Conservation (phyloP, 2,113 vertebrate species). For the Malurus cyaneus region DNA sequence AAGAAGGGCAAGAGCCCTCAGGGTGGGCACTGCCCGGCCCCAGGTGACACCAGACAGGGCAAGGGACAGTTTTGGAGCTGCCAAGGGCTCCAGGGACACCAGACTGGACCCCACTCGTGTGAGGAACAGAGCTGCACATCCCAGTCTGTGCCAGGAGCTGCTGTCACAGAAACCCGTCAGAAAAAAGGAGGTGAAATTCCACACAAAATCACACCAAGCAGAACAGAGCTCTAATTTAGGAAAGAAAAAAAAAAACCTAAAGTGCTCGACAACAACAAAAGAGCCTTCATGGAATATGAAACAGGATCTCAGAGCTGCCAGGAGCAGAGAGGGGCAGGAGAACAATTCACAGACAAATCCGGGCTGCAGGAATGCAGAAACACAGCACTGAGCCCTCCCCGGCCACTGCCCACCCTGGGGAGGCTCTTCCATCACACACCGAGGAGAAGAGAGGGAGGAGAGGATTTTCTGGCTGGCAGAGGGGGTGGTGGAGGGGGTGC, state of each 20-base stretch:
- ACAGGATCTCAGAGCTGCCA: not conserved
- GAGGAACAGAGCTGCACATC: not conserved
- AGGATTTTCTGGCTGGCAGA: not conserved
- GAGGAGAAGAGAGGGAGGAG: not conserved
- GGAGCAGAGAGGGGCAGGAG: not conserved
- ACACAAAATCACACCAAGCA: not conserved
- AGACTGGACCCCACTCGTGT: not conserved
- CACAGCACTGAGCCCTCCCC: not conserved
- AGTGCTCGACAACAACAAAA: not conserved
- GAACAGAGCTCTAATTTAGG: not conserved
- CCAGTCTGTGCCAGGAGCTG: not conserved
- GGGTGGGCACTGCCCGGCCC: not conserved
- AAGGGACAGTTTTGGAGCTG: not conserved
- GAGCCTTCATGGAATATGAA: constrained; percentile 28
- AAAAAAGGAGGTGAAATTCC: not conserved
- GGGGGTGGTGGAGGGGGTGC: not conserved
- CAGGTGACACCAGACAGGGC: not conserved
- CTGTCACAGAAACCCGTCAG: not conserved
- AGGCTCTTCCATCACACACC: not conserved
- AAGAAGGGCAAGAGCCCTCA: not conserved
- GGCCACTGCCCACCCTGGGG: not conserved
- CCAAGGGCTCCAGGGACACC: not conserved
- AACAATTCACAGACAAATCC: not conserved
- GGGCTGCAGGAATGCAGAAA: not conserved
- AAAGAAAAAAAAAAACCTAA: rapidly evolving